These are phyloP conservation scores for Diglossa cyanea DNA, from an alignment of 2,797 vertebrate species.

Conservation along the genomic window DNA sequence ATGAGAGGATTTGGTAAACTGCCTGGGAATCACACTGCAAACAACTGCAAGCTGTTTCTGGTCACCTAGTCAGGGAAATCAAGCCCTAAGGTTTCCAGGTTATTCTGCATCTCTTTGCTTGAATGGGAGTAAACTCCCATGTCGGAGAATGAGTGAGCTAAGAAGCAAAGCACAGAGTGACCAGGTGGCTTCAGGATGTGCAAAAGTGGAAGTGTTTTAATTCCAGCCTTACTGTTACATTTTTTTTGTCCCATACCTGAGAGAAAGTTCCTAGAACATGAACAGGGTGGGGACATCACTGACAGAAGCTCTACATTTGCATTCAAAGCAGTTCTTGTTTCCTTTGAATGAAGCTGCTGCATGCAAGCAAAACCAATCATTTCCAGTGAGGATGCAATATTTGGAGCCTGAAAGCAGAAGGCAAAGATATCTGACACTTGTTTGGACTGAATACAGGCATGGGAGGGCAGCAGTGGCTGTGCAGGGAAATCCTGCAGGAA, in stretches of 20 bases:
- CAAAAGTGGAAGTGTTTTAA: not conserved
- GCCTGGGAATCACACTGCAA: not conserved
- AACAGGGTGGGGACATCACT: not conserved
- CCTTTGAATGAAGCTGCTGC: not conserved
- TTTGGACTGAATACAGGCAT: not conserved
- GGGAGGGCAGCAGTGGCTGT: not conserved
- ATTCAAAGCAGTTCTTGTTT: not conserved
- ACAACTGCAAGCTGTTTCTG: not conserved
- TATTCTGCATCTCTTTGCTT: not conserved
- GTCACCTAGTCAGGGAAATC: not conserved
- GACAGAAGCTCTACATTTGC: rapidly evolving
- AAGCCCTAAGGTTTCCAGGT: not conserved
- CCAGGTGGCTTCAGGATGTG: not conserved
- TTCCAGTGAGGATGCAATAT: not conserved
- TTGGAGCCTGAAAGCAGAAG: not conserved
- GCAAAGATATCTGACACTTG: not conserved
- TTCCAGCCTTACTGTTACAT: not conserved
- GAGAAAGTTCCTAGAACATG: not conserved
- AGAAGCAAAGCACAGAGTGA: not conserved
- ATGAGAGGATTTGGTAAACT: not conserved
- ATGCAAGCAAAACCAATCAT: not conserved
- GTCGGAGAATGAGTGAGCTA: not conserved
- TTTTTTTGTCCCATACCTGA: not conserved
- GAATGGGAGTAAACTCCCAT: not conserved
- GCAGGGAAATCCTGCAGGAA: not conserved